Conservation (phyloP, 2,113 vertebrate species). For the Podarcis raffonei region DNA sequence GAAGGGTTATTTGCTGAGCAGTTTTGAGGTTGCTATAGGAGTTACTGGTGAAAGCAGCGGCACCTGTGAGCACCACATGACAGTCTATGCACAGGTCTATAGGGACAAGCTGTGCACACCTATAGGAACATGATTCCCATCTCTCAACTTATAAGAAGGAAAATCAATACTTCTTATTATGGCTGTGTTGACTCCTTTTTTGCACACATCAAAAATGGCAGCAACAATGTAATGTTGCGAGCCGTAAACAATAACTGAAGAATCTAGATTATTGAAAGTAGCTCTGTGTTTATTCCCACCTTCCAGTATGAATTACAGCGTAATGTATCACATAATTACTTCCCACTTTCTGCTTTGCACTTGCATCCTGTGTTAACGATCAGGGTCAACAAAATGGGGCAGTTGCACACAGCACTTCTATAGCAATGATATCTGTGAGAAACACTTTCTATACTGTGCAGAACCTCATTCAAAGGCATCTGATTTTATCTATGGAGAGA, state of each 20-base stretch:
- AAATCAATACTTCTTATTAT: background rate
- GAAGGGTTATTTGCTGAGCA: too few species aligned
- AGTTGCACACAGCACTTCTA: constrained; percentile 25
- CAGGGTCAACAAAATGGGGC: constrained; percentile 19
- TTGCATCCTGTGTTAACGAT: constrained; percentile 36
- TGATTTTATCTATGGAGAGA: constrained; percentile 21
- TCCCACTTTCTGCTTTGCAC: constrained; percentile 35
- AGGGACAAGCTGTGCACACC: background rate
- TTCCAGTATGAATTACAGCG: background rate
- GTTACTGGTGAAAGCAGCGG: too few species aligned
- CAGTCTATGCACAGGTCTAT: background rate
- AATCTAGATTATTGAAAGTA: background rate
- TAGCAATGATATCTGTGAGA: constrained; percentile 25
- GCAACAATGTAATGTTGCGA: fast-evolving
- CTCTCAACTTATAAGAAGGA: background rate
- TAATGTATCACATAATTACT: background rate
- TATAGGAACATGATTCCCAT: background rate
- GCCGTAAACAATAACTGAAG: background rate
- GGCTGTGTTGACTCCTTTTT: background rate
- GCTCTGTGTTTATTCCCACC: constrained; percentile 1
- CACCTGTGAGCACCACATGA: background rate
- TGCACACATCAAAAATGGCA: background rate
- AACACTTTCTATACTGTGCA: constrained; percentile 17
- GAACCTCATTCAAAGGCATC: constrained; percentile 42
- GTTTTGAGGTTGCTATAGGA: too few species aligned